Percentiles rank a stretch among this genome's conserved stretches.
Conservation (phyloP, 2,797 vertebrate genomes). For the Poecilia wingei region DNA sequence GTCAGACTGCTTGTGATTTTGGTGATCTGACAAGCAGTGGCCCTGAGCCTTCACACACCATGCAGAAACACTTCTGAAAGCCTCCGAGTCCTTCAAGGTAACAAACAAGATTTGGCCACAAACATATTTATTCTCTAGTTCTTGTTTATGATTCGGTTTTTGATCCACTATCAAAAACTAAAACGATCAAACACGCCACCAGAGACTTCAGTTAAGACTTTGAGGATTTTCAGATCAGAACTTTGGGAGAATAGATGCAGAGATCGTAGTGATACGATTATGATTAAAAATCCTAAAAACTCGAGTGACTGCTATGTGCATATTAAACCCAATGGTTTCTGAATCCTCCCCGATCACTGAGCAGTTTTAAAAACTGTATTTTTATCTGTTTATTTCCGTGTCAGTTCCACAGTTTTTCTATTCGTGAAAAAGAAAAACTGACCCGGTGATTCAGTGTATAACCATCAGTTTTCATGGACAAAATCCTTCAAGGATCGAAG, state of each 20-base stretch:
- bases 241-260: background rate
- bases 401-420: background rate
- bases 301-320: background rate
- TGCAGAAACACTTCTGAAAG: constrained; percentile 4
- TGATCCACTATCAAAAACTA: constrained; percentile 1
- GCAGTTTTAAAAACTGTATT: background rate
- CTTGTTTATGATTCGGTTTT: background rate
- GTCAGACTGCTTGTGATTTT: background rate
- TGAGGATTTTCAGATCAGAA: constrained; percentile 1
- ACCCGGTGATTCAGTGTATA: background rate
- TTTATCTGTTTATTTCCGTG: background rate
- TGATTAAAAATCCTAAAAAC: background rate
- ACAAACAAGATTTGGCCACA: background rate
- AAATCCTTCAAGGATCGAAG: background rate
- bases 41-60: background rate
- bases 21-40: constrained; percentile 2
- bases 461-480: background rate
- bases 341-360: background rate
- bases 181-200: constrained; percentile 5
- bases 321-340: background rate
- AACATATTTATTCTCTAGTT: background rate
- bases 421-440: background rate
- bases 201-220: background rate
- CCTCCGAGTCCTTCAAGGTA: background rate
- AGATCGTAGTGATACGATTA: background rate